phyloP scores from a whole-genome alignment of 2,797 vertebrate genomes.

The Bufotes viridis region DNA sequence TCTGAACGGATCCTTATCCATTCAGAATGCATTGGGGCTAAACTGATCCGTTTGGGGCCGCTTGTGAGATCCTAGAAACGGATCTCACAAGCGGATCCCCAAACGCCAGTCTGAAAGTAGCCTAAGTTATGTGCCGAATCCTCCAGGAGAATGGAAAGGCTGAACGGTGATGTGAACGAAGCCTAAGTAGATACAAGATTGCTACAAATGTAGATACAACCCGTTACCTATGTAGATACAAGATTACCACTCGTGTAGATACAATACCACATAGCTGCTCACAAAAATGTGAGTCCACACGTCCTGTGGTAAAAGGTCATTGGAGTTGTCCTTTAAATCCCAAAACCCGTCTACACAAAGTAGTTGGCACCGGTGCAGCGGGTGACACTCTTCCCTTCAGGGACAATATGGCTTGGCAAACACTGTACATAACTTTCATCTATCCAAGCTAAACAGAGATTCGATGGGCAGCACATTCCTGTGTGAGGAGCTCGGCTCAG shows the following conservation, averaged over 20 bases:
- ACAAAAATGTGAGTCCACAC: background rate
- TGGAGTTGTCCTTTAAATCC: background rate
- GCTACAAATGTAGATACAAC: background rate
- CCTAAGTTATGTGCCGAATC: too few species aligned
- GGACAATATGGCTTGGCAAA: background rate
- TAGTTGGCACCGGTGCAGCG: background rate
- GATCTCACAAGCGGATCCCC: too few species aligned
- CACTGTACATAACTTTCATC: conserved; percentile 4
- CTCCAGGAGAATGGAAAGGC: too few species aligned
- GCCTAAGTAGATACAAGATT: too few species aligned
- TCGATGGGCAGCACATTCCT: conserved; percentile 6
- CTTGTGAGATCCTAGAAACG: too few species aligned
- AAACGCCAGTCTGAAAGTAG: too few species aligned
- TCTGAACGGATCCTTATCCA: too few species aligned
- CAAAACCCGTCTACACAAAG: background rate
- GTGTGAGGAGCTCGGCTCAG: background rate
- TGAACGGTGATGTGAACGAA: too few species aligned
- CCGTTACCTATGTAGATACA: background rate
- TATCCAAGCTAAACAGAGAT: conserved; percentile 10
- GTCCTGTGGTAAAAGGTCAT: background rate
- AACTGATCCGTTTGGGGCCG: too few species aligned
- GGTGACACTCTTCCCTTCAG: background rate
- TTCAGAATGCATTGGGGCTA: too few species aligned
- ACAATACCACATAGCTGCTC: background rate
- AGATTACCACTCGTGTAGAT: background rate